Base-by-base conservation (phyloP, 2,113 vertebrate species). In the Neolamprologus sp. region DNA sequence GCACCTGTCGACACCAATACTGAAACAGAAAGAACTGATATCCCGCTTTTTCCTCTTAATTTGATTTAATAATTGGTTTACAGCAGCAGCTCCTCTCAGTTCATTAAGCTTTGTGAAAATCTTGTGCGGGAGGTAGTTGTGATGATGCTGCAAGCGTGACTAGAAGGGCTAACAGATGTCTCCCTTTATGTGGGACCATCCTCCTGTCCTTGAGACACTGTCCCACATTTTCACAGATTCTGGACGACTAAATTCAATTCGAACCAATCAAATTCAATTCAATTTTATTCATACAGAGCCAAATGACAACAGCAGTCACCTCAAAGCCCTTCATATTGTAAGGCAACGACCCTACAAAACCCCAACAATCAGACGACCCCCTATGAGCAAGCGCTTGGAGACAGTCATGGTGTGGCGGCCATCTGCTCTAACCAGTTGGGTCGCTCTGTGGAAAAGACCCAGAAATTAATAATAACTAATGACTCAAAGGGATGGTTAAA, bases 101-200 rank as follows among this genome's bases (percentile, higher is more conserved):
- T 82, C 90, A 80, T 26, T 84, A 88, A 86, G 80, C 63, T 80
- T 75, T 80, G 47, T 86, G 54, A 85, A 83, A 90, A 49, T 75
- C 47, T 89, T 84, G 83, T 81, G 80, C 58, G 4, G 87, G 63
- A 79, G 81, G 60, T 23, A 17, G 60, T 33, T 65, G 35, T 53
- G 84, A 87, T 84, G 82, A 81, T 86, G 65, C 89, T 71, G 80
- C 45, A 11, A 85, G 85, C 23, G 47, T 85, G 55, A 57, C 9
- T 16, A 28, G 68, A n/a, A 45, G 16, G 30, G 16, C n/a, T 40
- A 71, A 13, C 65, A 71, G 65, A 42, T 23, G 37, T 71, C n/a
- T 14, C 65, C 12, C 37, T 71, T 71, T 42, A 42, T 73, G 68
- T 47, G 40, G 68, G 40, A 28, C 40, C n/a, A 21, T 40, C 63